Conservation (phyloP, 1,140 invertebrate species). For the Lepidostoma basale region DNA sequence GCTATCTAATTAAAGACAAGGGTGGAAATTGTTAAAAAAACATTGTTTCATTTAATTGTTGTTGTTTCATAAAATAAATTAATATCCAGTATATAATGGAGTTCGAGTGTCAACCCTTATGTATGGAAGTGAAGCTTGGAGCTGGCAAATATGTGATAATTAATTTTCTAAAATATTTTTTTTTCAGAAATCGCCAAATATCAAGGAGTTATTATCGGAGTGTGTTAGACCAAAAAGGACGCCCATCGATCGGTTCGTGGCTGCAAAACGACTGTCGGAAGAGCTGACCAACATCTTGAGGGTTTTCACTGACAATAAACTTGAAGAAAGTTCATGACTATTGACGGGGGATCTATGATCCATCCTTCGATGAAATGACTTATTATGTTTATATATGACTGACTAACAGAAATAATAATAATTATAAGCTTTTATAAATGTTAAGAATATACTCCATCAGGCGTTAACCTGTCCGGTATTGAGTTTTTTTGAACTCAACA, state of each 20-base stretch:
- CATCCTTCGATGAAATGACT: no score
- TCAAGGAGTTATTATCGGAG: constrained; percentile 6
- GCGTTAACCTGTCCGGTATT: no score
- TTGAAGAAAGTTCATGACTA: no score
- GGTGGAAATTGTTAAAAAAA: neutral
- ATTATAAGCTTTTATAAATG: no score
- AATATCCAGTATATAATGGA: neutral
- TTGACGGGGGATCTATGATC: no score
- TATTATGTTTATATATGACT: no score
- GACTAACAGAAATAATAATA: no score
- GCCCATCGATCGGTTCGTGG: constrained; percentile 19
- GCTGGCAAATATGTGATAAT: neutral
- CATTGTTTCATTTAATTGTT: neutral
- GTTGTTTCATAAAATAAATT: neutral
- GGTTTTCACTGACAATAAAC: constrained; percentile 29
- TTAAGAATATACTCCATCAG: no score
- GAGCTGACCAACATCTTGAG: constrained; percentile 23
- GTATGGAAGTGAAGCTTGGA: neutral
- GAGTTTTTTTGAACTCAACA: no score
- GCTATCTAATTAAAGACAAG: neutral
- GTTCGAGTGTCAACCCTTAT: neutral
- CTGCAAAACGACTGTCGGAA: neutral
- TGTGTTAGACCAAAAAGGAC: constrained; percentile 5
- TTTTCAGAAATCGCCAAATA: constrained; percentile 26
- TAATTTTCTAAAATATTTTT: neutral